Base-by-base conservation (phyloP, 2,888 invertebrate genomes). In the Apodemia duryi region DNA sequence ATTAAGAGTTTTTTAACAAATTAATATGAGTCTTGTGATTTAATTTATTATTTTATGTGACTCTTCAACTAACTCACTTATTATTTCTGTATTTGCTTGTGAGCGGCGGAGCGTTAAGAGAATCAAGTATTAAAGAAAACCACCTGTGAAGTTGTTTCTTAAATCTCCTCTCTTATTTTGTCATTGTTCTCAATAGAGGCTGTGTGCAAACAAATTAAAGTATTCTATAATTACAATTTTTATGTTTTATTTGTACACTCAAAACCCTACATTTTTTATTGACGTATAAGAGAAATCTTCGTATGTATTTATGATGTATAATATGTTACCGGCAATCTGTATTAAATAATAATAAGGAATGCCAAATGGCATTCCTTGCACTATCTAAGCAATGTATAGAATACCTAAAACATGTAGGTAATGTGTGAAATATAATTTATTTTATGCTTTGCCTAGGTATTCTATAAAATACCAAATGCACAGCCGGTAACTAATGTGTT, bases 201-300 rank as follows among this genome's bases (percentile, higher is more conserved):
- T 91, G 90, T 91, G 91, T 91, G 89, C 88, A 88, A 85, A 82
- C 82, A 91, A 91, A 88, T 90, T 88, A 91, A 90, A 90, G 88
- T 90, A 91, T 91, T 90, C 86, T 89, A 86, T 82, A 75, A 84
- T 78, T 74, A 74, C 61, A 68, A 67, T 70, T 74, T 79, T 74
- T 69, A 72, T 65, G 66, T 63, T 63, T 71, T 69, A 64, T 57
- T 43, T 13, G 35, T 38, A n/a, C 6, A 6, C 6, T 5, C 21
- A 21, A 21, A 21, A 21, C 21, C 21, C 21, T 21, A 21, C 21
- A 21, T 21, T 21, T 21, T 21, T 21, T 21, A 21, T 21, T 21
- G 21, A 21, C 21, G 21, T 21, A 21, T 21, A 21, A 21, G 21
- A 21, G 21, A 21, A 21, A 21, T 21, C 21, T 21, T 21, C 21